Base-by-base conservation (phyloP, 2,888 invertebrate genomes). In the Elgonia sp. region DNA sequence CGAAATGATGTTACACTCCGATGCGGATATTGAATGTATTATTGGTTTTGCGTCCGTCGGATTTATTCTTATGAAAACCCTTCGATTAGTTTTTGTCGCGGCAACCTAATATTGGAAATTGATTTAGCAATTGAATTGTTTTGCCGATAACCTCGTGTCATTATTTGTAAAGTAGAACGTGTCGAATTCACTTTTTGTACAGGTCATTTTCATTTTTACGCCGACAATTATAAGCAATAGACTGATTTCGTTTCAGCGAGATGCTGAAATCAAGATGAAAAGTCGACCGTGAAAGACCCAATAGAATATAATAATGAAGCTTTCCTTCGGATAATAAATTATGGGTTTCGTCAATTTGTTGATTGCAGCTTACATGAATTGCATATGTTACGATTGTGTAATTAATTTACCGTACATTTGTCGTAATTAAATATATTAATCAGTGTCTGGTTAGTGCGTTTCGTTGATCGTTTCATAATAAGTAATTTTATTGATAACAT, bases 1-100 rank as follows among this genome's bases (percentile, higher is more conserved):
- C 63, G 80, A 81, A 87, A 80, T 76, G 80, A 84, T 76, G 87
- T 87, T 84, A 87, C 80, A 86, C 76, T 76, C 77, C 81, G 82
- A 77, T 79, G 84, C 84, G 84, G 79, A 87, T 81, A 81, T 81
- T 69, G 65, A 87, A 84, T 81, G 81, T 70, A 55, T 65, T 69
- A 75, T 80, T 75, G 75, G 70, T 72, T 82, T 86, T 81, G 55
- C 37, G 60, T 69, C 40, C 14, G 40, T 73, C 70, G 63, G 42
- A 40, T 50, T 67, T 37, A 57, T 65, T 60, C 73, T 60, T 39
- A 79, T 63, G 50, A 70, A 81, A 80, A 85, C 57, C 55, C 60
- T 73, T 29, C 7, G 37, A 62, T 80, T 75, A 65, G 69, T 77
- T 86, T 77, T 86, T 86, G 57, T 75, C 21, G n/a, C n/a, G 57